These are phyloP conservation scores for Drosophila borealis DNA, from an alignment of 2,888 invertebrate genomes.

Conservation along the genomic window DNA sequence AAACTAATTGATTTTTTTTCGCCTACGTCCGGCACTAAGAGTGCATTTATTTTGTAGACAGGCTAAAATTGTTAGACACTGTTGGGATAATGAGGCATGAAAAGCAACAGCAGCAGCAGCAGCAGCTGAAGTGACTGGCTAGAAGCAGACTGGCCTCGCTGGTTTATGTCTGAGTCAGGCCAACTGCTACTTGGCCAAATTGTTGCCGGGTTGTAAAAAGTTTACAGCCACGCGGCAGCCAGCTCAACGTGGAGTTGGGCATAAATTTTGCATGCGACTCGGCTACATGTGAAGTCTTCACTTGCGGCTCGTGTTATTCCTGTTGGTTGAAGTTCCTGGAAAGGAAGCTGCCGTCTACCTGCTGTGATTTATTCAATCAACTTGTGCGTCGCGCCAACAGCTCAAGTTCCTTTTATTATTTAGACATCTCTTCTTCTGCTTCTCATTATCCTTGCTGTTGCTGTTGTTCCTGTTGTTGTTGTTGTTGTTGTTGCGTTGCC, in stretches of 20 bases:
- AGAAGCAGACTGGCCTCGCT: background rate
- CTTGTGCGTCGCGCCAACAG: conserved; percentile 61
- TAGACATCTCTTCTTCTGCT: conserved; percentile 60
- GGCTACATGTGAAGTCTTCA: conserved; percentile 40
- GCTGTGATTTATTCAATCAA: conserved; percentile 77
- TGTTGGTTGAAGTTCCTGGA: conserved; percentile 16
- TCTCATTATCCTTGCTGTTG: conserved; percentile 2
- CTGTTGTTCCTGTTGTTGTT: conserved; percentile 18
- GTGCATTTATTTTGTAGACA: conserved; percentile 35
- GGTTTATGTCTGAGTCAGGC: conserved; percentile 48
- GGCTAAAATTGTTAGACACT: conserved; percentile 58
- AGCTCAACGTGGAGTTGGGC: conserved; percentile 27
- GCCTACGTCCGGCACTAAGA: conserved; percentile 13
- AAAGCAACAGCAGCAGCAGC: conserved; percentile 33
- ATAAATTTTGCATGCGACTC: conserved; percentile 64
- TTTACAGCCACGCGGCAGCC: conserved; percentile 42
- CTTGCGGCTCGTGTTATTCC: conserved; percentile 4
- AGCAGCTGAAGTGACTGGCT: conserved; percentile 7
- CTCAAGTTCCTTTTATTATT: conserved; percentile 72
- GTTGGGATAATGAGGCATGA: conserved; percentile 72
- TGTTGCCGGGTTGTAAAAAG: conserved; percentile 66
- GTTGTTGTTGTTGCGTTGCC: conserved; percentile 20
- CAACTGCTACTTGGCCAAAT: conserved; percentile 68
- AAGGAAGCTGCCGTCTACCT: conserved; percentile 49
- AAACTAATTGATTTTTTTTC: conserved; percentile 59